Conservation (phyloP, 2,888 invertebrate genomes). For the Tubulanus polymorphus region DNA sequence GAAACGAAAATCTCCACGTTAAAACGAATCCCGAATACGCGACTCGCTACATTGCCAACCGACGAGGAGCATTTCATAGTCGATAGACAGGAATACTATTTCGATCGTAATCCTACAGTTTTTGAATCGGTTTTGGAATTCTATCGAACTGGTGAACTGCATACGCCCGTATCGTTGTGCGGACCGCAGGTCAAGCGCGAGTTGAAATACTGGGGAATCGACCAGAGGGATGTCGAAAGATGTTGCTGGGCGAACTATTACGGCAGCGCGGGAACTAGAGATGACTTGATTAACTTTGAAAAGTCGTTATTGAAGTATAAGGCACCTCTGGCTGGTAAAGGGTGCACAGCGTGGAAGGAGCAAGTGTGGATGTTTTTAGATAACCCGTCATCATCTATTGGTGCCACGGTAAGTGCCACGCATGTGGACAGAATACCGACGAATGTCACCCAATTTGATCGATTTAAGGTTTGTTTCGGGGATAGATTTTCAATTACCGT, state of each 20-base stretch:
- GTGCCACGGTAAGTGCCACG: constrained; percentile 30
- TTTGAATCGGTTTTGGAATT: constrained; percentile 31
- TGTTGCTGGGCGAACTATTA: constrained; percentile 39
- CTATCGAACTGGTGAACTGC: constrained; percentile 30
- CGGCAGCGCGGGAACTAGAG: constrained; percentile 22
- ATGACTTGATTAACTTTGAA: constrained; percentile 28
- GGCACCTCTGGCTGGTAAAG: constrained; percentile 17
- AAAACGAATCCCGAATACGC: constrained; percentile 21
- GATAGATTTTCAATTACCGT: too few relatives aligned
- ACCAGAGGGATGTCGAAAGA: constrained; percentile 26
- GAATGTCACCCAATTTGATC: too few relatives aligned
- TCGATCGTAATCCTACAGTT: constrained; percentile 32
- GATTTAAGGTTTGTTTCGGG: too few relatives aligned
- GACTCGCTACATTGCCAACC: constrained; percentile 24
- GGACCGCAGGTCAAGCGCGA: constrained; percentile 27
- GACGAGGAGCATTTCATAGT: constrained; percentile 22
- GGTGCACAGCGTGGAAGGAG: too few relatives aligned
- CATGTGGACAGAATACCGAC: too few relatives aligned
- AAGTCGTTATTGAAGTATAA: constrained; percentile 4
- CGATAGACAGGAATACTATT: constrained; percentile 26
- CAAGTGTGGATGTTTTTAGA: constrained; percentile 27
- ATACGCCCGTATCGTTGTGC: constrained; percentile 21
- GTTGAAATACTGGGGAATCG: constrained; percentile 34
- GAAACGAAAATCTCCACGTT: constrained; percentile 36
- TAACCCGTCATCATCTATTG: constrained; percentile 26